These are phyloP conservation scores for Crotalus helleri DNA, from an alignment of 2,113 vertebrate genomes.

Conservation along the genomic window DNA sequence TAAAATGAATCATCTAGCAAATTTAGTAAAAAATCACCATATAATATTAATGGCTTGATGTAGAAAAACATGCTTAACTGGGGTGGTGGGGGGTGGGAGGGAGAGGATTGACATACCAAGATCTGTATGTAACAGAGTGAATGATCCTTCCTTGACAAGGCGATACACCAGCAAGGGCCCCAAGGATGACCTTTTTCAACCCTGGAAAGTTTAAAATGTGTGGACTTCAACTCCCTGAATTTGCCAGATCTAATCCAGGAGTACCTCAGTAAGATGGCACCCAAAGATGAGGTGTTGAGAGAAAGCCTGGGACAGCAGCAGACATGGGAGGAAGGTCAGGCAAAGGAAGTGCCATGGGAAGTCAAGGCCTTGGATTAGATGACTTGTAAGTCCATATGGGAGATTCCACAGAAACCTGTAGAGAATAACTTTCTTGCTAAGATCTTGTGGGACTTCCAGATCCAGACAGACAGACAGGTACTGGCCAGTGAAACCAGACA, in stretches of 20 bases:
- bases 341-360: background rate
- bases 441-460: background rate
- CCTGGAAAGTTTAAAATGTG: background rate
- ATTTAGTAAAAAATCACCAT: background rate
- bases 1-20: background rate
- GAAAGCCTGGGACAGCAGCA: background rate
- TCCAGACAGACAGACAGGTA: background rate
- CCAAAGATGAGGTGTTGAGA: background rate
- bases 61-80: background rate
- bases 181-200: background rate
- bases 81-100: no score
- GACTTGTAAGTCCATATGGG: no score
- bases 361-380: background rate
- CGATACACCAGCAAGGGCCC: background rate
- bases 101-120: background rate
- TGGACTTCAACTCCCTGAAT: background rate
- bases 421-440: background rate
- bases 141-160: background rate
- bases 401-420: background rate
- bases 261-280: background rate
- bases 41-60: background rate
- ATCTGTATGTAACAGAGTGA: background rate
- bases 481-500: background rate
- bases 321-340: background rate
- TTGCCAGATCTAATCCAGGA: background rate